Evolutionary conservation across 2,113 vertebrate species (phyloP), one percentile per base, ranked within the genome.

Genomic region (Donacobius atricapilla): DNA sequence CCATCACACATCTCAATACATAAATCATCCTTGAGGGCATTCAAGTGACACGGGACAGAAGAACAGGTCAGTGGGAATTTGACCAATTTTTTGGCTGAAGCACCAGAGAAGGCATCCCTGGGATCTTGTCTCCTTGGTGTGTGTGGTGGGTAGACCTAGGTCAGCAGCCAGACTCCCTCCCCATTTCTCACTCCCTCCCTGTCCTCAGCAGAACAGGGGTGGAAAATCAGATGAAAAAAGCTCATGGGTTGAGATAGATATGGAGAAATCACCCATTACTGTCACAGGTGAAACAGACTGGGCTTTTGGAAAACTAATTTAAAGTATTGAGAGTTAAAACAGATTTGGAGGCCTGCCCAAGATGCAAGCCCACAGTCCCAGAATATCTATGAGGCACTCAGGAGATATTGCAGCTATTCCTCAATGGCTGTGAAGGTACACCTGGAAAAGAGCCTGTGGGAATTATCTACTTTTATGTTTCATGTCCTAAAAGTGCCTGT

Each of bases 391-490:
- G 42, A 14, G 6, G 8, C 15, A 39, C 11, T 70, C 19, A 53
- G n/a, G 37, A 65, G 25, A 61, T 33, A 13, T 16, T 70, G 45
- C 31, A 73, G 25, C 30, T 69, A 44, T 0, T 0, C 19, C 27
- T 65, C 57, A 82, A 40, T 40, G 69, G 11, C 21, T 87, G n/a
- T 42, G 25, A n/a, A 53, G 33, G 19, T 30, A 54, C 25, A 27
- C 10, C 35, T 58, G 35, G 25, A 75, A 77, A 71, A 91, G 33
- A 75, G 27, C 11, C 35, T 48, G 18, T 56, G 47, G 50, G 37
- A 61, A 70, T 57, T 73, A 53, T 7, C 27, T 25, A 31, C 35
- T 33, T 64, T 50, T 50, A 2, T 45, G 10, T 64, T 64, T 83
- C 2, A 1, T 76, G n/a, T 23, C 21, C 53, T 56, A 15, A 28